A percentile compares a stretch with the other conserved stretches of the same genome.
phyloP scores from a whole-genome alignment of 2,113 vertebrate genomes.

The Stigmatopora nigra region DNA sequence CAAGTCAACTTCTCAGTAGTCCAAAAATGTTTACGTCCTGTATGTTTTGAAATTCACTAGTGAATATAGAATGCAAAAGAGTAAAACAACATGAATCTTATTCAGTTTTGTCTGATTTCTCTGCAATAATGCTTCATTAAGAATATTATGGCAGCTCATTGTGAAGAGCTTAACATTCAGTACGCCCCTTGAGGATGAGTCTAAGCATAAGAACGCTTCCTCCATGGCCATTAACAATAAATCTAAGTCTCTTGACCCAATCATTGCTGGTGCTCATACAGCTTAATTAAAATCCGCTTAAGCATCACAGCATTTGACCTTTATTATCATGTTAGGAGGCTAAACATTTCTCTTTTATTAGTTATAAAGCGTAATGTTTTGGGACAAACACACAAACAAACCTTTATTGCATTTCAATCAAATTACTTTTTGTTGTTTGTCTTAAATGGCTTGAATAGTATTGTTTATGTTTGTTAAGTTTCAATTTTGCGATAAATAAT shows the following conservation, averaged over 20 bases:
- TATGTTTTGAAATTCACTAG: constrained; percentile 50
- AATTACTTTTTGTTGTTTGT: neutral
- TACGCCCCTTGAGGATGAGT: constrained; percentile 48
- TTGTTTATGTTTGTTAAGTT: neutral
- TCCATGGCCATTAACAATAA: constrained; percentile 58
- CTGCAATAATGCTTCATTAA: constrained; percentile 47
- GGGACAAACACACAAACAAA: neutral
- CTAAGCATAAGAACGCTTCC: constrained; percentile 51
- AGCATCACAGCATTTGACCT: constrained; percentile 53
- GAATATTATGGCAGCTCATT: constrained; percentile 53
- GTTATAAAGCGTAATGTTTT: constrained; percentile 10
- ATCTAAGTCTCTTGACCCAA: constrained; percentile 63
- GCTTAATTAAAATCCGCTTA: constrained; percentile 67
- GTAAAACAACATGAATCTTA: constrained; percentile 34
- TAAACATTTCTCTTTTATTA: constrained; percentile 32
- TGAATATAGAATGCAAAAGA: constrained; percentile 36
- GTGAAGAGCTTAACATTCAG: constrained; percentile 57
- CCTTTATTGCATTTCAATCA: constrained; percentile 23
- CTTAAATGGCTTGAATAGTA: neutral
- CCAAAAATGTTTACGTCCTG: neutral
- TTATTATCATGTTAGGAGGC: constrained; percentile 4
- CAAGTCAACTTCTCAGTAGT: too few relatives aligned
- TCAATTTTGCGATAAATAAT: too few relatives aligned
- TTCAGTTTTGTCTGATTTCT: constrained; percentile 24
- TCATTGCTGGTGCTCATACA: constrained; percentile 54